Conservation (phyloP, 2,113 vertebrate species). For the Thryonomys swinderianus region DNA sequence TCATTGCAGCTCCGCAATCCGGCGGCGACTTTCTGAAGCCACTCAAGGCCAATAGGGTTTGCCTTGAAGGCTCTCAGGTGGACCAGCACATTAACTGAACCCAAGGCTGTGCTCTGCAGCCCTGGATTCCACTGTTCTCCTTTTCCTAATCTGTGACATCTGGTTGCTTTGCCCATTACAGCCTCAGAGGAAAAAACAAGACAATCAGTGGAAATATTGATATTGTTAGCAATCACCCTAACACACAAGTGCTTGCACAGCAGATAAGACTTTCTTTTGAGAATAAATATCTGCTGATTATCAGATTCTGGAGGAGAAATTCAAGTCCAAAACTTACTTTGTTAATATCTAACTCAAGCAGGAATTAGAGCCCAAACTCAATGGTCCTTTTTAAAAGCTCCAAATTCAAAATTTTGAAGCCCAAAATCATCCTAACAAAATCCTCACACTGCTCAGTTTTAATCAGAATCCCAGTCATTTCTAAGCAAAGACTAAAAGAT, state of each 20-base stretch:
- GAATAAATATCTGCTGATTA: not conserved
- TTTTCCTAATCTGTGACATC: not conserved
- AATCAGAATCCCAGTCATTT: not conserved
- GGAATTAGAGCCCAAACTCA: slow-evolving; percentile 6
- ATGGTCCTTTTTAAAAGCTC: not conserved
- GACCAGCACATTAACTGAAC: not conserved
- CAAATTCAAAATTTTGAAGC: not conserved
- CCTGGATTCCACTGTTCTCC: not conserved
- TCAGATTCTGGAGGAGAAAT: not conserved
- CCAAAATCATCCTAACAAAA: not conserved
- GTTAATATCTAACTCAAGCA: not conserved
- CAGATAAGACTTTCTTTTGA: not conserved
- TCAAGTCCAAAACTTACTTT: not conserved
- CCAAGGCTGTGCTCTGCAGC: not conserved
- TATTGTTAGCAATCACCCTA: not conserved
- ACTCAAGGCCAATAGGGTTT: not conserved
- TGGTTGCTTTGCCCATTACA: not conserved
- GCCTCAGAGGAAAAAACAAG: not conserved
- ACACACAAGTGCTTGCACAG: not conserved
- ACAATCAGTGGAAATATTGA: not conserved
- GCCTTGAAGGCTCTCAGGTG: not conserved
- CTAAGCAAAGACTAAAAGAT: not conserved
- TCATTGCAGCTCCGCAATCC: not conserved
- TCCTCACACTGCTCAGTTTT: not conserved
- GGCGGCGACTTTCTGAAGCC: not conserved